Evolutionary conservation across 2,888 invertebrate species (phyloP), one percentile per base, ranked within the genome.

Genomic region (Laspeyria flexula): DNA sequence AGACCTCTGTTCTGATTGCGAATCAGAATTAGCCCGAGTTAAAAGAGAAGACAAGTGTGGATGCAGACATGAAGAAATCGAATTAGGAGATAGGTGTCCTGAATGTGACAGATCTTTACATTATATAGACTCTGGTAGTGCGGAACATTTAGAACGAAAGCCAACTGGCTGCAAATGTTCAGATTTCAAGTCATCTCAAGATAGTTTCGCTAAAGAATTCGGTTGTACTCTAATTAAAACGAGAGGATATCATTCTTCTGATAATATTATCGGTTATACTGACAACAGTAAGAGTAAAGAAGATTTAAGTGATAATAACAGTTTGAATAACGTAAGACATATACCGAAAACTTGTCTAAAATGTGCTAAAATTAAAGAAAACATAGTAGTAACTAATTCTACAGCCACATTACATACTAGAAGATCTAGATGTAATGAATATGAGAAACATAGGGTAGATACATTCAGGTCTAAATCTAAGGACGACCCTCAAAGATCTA

Each of bases 291-390:
- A 88, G 60, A 85, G 82, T 33, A 86, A 86, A 67, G 90, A 91
- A 34, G 86, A 90, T 59, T 58, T 89, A 15, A 80, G 71, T 11
- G 86, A 86, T 1, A 89, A 86, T 43, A 86, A 79, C 55, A 86
- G 88, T 10, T 60, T 86, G 40, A 72, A 70, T 0, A 88, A 79
- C 43, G 80, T 89, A 0, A 83, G 86, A 66, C 81, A 75, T 74
- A 83, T 90, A 9, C 83, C 79, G 3, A 93, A 88, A 73, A 90
- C 92, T 4, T 93, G 92, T 71, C 72, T 92, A 0, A 93, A 92
- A 78, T 93, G 92, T 63, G 83, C 83, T 1, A 90, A 92, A 74
- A 93, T 93, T 1, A 92, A 91, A 78, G 92, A 93, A 73, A 93
- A 93, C 61, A 92, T 93, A 10, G 85, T 77, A 12, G 86, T 88